These are phyloP conservation scores for Microplitis demolitor DNA, from an alignment of 1,140 invertebrate species.

Conservation along the genomic window DNA sequence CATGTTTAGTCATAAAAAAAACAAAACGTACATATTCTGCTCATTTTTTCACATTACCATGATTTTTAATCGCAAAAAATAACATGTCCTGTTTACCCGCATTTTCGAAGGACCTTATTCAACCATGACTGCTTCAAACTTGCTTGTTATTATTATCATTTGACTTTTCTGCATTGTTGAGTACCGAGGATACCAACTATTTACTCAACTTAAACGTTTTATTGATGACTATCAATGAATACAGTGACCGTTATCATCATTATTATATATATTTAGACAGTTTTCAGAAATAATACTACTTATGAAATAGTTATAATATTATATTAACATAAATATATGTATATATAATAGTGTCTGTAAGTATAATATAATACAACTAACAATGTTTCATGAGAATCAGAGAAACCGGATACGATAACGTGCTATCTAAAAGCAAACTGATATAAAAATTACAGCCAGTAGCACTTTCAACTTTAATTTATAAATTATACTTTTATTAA, in stretches of 20 bases:
- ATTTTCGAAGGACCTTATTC: conserved; percentile 58
- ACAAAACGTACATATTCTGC: background rate
- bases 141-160: conserved; percentile 28
- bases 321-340: background rate
- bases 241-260: too few relatives aligned
- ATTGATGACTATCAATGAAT: too few relatives aligned
- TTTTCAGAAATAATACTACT: too few relatives aligned
- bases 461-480: too few relatives aligned
- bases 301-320: too few relatives aligned
- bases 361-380: conserved; percentile 39
- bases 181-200: too few relatives aligned
- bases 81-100: conserved; percentile 53
- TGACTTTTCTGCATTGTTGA: background rate
- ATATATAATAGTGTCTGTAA: background rate
- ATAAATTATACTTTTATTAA: background rate
- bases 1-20: background rate
- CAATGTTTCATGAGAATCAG: conserved; percentile 40
- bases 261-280: too few relatives aligned
- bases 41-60: too few relatives aligned
- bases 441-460: conserved; percentile 15
- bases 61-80: too few relatives aligned
- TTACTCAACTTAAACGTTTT: too few relatives aligned
- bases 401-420: conserved; percentile 57
- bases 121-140: conserved; percentile 53
- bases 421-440: conserved; percentile 47